Percentiles rank a stretch among this genome's conserved stretches.
Evolutionary conservation across 2,113 vertebrate genomes (phyloP).

Genomic region (Gobio gobio): DNA sequence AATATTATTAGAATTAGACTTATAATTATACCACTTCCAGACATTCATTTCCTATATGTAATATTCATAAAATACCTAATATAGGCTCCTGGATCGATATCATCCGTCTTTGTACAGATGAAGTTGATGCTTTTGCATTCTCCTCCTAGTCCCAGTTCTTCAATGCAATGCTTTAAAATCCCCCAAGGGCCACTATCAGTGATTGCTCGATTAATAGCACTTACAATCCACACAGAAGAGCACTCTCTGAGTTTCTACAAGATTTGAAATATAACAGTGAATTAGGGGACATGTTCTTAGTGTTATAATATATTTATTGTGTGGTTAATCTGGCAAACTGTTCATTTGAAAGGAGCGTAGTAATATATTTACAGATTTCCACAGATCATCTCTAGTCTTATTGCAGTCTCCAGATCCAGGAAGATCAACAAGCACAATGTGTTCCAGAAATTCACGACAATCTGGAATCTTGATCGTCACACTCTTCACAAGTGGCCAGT

Average conservation of each 20-base stretch:
- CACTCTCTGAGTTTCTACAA: neutral
- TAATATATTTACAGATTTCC: slow-evolving; percentile 22
- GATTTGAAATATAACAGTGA: neutral
- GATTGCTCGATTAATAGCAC: neutral
- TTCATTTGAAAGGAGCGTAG: neutral
- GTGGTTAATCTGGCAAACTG: neutral
- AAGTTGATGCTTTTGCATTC: slow-evolving; percentile 18
- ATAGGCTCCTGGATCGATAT: neutral
- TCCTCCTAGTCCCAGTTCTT: slow-evolving; percentile 25
- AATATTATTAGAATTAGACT: no score
- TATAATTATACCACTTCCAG: no score
- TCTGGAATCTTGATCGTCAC: neutral
- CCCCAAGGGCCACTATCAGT: neutral
- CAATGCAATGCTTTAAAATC: neutral
- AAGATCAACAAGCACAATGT: slow-evolving; percentile 22
- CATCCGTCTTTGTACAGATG: slow-evolving; percentile 16
- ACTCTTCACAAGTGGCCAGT: slow-evolving; percentile 6
- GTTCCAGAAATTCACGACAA: neutral
- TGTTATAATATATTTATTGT: neutral
- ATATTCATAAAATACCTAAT: neutral
- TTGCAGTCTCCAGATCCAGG: slow-evolving; percentile 30
- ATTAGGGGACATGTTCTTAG: neutral
- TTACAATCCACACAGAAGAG: slow-evolving; percentile 21
- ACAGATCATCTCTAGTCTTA: neutral
- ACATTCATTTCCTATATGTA: no score